A percentile compares a stretch with the other conserved stretches of the same genome.
phyloP scores from a whole-genome alignment of 2,113 vertebrate genomes.

The Cryptoleucopteryx plumbea region DNA sequence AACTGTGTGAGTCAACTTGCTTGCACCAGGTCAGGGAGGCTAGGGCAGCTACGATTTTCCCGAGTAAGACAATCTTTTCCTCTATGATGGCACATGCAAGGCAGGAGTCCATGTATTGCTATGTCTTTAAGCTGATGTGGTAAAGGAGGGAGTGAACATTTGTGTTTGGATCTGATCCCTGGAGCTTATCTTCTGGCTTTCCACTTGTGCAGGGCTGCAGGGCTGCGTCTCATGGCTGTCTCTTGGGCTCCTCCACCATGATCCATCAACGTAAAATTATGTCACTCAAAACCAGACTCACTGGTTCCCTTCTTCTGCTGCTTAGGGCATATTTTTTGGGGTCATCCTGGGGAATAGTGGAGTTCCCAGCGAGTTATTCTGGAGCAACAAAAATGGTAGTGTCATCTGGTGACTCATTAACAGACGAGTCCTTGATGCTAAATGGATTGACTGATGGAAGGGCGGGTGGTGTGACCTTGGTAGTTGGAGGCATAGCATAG shows the following conservation, averaged over 20 bases:
- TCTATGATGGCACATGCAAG: not conserved
- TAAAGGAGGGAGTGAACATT: not conserved
- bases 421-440: not conserved
- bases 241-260: not conserved
- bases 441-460: not conserved
- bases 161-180: not conserved
- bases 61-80: not conserved
- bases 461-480: not conserved
- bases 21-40: not conserved
- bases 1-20: not conserved
- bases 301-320: not conserved
- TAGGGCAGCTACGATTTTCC: not conserved
- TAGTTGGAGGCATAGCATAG: not conserved
- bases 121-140: not conserved
- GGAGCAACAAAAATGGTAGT: not conserved
- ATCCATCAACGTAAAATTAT: not conserved
- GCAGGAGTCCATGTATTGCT: not conserved
- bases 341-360: not conserved
- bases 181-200: not conserved
- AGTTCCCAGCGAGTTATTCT: not conserved
- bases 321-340: not conserved
- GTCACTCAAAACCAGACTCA: not conserved
- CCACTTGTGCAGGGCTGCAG: not conserved
- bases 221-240: not conserved
- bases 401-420: not conserved